Evolutionary conservation across 2,797 vertebrate genomes (phyloP), one percentile per base, ranked within the genome.

Genomic region (Danio choprae): DNA sequence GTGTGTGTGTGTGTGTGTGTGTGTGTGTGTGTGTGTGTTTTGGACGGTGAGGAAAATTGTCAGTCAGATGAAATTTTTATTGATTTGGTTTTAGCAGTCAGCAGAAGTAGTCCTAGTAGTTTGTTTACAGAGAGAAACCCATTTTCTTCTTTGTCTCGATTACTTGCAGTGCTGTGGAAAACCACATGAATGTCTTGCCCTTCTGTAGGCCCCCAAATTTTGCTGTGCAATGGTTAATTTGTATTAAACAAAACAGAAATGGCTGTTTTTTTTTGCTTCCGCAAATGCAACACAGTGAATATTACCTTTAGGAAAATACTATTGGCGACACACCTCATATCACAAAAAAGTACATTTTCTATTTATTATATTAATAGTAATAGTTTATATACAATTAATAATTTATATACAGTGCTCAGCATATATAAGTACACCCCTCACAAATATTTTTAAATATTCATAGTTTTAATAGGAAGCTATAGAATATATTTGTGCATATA

Each of bases 101-200:
- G 46, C 40, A 48, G 41, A 48, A 70, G 40, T 38, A n/a, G 56
- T 18, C 68, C 41, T 46, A 53, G 58, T 63, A 22, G 65, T 46
- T 64, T 75, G 64, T 60, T 69, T 76, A 40, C 29, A 20, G 43
- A 22, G 13, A 50, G 53, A 51, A 64, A 15, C 46, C 2, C 58
- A 13, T 53, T 50, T 75, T 70, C 48, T 55, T 36, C 53, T 6
- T 10, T 11, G n/a, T 50, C 29, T 4, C 13, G 9, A 22, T 77
- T 62, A 69, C 13, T 7, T 53, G 38, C 11, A 29, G 41, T 9
- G 40, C 77, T 71, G 63, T 64, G 40, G 55, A 60, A 53, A 59
- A 75, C 64, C 81, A 65, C 81, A 64, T 36, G 10, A 79, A n/a
- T 53, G 56, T 53, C 81, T 71, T 60, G 29, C 40, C 46, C 63